These are phyloP conservation scores for Butorides virescens DNA, from an alignment of 2,113 vertebrate species.

Conservation along the genomic window DNA sequence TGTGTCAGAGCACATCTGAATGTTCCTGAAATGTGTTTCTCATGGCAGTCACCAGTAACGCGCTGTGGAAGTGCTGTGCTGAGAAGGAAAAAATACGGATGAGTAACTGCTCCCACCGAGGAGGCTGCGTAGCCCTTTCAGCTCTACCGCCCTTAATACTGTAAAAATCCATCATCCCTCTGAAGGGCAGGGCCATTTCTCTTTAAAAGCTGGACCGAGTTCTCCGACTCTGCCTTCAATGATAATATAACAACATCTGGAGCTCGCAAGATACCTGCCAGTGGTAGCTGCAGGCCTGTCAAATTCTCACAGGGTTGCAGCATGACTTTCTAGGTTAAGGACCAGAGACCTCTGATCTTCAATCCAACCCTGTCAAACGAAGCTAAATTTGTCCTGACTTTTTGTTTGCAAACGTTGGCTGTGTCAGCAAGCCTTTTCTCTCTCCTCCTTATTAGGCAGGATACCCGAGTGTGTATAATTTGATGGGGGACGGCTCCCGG, in stretches of 20 bases:
- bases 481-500: constrained; percentile 4
- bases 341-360: constrained; percentile 11
- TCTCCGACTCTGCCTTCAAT: not conserved
- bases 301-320: not conserved
- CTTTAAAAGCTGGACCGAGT: not conserved
- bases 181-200: not conserved
- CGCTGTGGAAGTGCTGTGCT: not conserved
- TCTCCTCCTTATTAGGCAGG: constrained; percentile 47
- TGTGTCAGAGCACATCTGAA: not conserved
- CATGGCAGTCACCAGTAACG: not conserved
- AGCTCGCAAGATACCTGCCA: not conserved
- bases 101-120: not conserved
- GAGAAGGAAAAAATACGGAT: not conserved
- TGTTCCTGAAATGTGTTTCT: not conserved
- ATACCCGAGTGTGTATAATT: not conserved
- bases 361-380: not conserved
- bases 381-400: constrained; percentile 38
- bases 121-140: not conserved
- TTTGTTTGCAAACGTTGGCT: constrained; percentile 47
- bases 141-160: not conserved
- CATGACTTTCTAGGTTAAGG: constrained; percentile 3
- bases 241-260: constrained; percentile 2
- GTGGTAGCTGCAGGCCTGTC: constrained; percentile 22
- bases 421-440: constrained; percentile 61
- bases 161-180: not conserved